Percentiles rank a stretch among this genome's conserved stretches.
These are phyloP conservation scores for Nansenia antarctica DNA, from an alignment of 2,113 vertebrate genomes.

Conservation along the genomic window DNA sequence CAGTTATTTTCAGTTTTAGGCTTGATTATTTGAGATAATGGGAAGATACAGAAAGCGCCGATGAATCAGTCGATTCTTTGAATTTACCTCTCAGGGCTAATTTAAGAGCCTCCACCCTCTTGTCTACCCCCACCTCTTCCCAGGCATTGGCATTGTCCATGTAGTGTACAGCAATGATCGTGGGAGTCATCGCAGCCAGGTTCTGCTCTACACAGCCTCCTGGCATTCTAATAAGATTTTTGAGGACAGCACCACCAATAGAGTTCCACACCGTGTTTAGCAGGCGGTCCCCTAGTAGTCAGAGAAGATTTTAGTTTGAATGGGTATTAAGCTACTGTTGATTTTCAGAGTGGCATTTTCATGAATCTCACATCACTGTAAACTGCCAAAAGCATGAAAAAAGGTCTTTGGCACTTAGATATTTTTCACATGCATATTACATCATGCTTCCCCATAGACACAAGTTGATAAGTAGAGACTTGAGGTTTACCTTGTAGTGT, in stretches of 20 bases:
- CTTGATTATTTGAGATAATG: no score
- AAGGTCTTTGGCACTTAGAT: no score
- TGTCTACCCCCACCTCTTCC: slow-evolving; percentile 56
- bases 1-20: no score
- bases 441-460: no score
- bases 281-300: not conserved
- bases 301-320: not conserved
- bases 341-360: no score
- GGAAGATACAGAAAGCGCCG: no score
- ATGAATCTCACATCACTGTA: no score
- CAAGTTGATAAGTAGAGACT: no score
- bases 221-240: slow-evolving; percentile 63
- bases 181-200: slow-evolving; percentile 73
- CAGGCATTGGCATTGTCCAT: slow-evolving; percentile 71
- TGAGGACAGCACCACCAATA: slow-evolving; percentile 7
- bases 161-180: slow-evolving; percentile 72
- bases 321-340: no score
- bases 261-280: slow-evolving; percentile 7
- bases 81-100: slow-evolving; percentile 65
- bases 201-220: slow-evolving; percentile 78
- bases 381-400: no score
- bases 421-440: no score
- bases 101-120: slow-evolving; percentile 10
- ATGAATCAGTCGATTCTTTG: no score
- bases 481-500: slow-evolving; percentile 14